Base-by-base conservation (phyloP, 1,140 invertebrate species). In the Periplaneta americana region DNA sequence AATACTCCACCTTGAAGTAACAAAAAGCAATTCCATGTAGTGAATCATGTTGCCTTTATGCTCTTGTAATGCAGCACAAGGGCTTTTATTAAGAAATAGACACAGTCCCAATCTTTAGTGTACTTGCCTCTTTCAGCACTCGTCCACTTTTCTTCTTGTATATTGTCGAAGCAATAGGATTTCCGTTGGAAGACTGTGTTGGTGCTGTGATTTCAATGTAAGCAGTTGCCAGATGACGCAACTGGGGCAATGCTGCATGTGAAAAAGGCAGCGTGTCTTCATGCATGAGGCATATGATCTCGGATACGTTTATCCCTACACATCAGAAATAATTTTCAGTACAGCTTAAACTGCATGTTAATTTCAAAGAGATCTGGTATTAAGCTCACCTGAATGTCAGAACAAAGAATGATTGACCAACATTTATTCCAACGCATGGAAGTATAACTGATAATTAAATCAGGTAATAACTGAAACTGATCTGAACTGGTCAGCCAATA, bases 101-200 rank as follows among this genome's bases (percentile, higher is more conserved):
- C n/a, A n/a, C n/a, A n/a, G n/a, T n/a, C n/a, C n/a, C n/a, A n/a
- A n/a, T n/a, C n/a, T n/a, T 66, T 66, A 28, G 22, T n/a, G 39
- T 13, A 66, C 77, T 81, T 82, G 85, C 85, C 82, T 86, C 81
- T 82, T 87, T 87, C 9, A 89, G 85, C 28, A 91, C 83, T 86
- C 90, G 91, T 22, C 89, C 89, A 22, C 87, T 86, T 80, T 82
- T 79, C 80, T 87, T 78, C 34, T 31, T 37, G 28, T 78, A 34
- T 32, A n/a, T 36, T 78, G 36, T 39, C 17, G 15, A 13, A 28
- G 33, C 77, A 32, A 37, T 13, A 13, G 77, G 77, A 13, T 48
- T 39, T 35, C 77, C 77, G 15, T n/a, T 36, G 22, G 77, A 78
- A 18, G 34, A 36, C 15, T 36, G 77, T 17, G 35, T 78, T 4